Base-by-base conservation (phyloP, 2,888 invertebrate species). In the Apoda limacodes region DNA sequence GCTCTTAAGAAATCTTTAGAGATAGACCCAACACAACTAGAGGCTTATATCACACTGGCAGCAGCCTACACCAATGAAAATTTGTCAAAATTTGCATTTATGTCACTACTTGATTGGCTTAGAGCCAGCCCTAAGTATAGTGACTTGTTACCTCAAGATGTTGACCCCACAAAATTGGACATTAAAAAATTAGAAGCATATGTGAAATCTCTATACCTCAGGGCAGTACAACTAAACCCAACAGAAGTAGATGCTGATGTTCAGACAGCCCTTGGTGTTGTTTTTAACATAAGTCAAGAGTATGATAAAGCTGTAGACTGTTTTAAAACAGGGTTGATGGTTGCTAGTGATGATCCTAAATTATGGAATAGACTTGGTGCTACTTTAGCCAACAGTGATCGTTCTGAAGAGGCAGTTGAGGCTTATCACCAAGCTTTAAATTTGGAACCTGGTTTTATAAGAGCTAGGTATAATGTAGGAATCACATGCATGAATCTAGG, bases 361-460 rank as follows among this genome's bases (percentile, higher is more conserved):
- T 67, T 97, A 29, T 99, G 98, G 98, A 99, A 99, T 69, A 89
- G 96, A 49, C 82, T 99, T 15, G 99, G 99, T 30, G 99, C 99
- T 17, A 96, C 98, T 25, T 74, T 98, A 50, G 99, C 99, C 9
- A 99, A 99, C 66, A 95, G 97, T 42, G 92, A 92, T 30, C 87
- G 89, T 42, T 93, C 97, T 19, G 97, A 96, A 54, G 95, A 98
- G 78, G 98, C 99, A 3, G 93, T 99, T 5, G 91, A 94, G 43
- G 98, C 98, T 0, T 99, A 99, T 64, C 91, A 94, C 57, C 86
- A 88, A 52, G 97, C 98, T 20, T 80, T 99, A 28, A 87, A 91
- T 56, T 78, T 98, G 28, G 90, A 93, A 38, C 99, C 99, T 4
- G 98, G 98, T 2, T 99, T 95, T 66, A 95, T 99, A 40, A 84